A percentile compares a stretch with the other conserved stretches of the same genome.
phyloP scores from a whole-genome alignment of 2,888 invertebrate species.

The Celastrina argiolus region DNA sequence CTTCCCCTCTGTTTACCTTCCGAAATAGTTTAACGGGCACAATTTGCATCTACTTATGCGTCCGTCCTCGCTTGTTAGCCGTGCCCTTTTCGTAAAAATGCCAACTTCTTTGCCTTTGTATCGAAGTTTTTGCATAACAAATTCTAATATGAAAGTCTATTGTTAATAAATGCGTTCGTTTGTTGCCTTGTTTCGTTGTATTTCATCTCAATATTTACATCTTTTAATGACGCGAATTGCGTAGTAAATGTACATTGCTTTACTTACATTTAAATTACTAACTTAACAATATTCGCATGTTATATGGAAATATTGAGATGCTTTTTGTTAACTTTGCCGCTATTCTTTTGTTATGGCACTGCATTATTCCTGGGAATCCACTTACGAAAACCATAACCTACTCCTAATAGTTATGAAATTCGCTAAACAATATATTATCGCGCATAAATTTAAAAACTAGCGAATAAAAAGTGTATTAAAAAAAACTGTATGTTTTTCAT shows the following conservation, averaged over 20 bases:
- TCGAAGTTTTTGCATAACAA: conserved; percentile 23
- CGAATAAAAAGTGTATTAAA: too few species aligned
- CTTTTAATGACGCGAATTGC: not conserved
- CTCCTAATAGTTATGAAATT: too few species aligned
- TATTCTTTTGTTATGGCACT: too few species aligned
- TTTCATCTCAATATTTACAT: not conserved
- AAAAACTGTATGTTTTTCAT: not conserved
- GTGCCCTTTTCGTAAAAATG: conserved; percentile 47
- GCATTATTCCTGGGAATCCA: too few species aligned
- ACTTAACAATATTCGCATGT: too few species aligned
- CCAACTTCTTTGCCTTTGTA: conserved; percentile 24
- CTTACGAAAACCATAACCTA: too few species aligned
- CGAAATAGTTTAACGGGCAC: conserved; percentile 77
- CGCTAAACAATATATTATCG: too few species aligned
- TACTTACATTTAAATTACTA: too few species aligned
- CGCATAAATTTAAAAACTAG: too few species aligned
- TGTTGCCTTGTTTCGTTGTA: not conserved
- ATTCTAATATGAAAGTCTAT: conserved; percentile 20
- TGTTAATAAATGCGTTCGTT: conserved; percentile 9
- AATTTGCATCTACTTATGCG: conserved; percentile 77
- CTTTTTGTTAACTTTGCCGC: too few species aligned
- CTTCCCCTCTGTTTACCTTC: conserved; percentile 73
- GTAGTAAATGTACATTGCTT: not conserved
- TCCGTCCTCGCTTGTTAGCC: conserved; percentile 72
- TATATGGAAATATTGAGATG: too few species aligned